Evolutionary conservation across 2,797 vertebrate genomes (phyloP).

Genomic region (Acanthornis magna): DNA sequence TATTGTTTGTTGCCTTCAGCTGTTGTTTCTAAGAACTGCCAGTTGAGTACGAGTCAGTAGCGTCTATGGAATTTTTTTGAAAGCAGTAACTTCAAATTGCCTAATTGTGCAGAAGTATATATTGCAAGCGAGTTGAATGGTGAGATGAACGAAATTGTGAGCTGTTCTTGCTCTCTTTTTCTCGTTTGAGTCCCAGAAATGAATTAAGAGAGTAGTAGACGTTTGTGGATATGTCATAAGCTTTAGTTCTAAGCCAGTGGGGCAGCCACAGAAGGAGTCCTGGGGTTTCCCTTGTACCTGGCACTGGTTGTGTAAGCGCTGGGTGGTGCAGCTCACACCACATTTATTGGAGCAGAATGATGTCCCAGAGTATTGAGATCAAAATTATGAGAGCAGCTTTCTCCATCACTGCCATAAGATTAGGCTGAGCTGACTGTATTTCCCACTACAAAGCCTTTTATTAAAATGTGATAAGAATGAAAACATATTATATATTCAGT

Average conservation of each 20-base stretch:
- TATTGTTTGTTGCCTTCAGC: not conserved
- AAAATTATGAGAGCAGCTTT: not conserved
- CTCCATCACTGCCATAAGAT: not conserved
- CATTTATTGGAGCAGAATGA: not conserved
- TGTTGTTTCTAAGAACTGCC: not conserved
- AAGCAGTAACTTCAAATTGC: not conserved
- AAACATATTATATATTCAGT: not conserved
- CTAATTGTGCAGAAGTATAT: not conserved
- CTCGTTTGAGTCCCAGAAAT: not conserved
- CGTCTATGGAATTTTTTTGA: not conserved
- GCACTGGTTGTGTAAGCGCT: not conserved
- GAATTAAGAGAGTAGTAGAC: not conserved
- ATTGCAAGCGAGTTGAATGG: not conserved
- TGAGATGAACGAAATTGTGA: not conserved
- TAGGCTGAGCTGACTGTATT: not conserved
- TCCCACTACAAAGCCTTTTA: not conserved
- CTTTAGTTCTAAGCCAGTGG: not conserved
- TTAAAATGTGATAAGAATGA: not conserved
- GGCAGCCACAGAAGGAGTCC: not conserved
- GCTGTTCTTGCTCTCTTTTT: not conserved
- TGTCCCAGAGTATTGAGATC: not conserved
- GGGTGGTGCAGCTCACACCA: not conserved
- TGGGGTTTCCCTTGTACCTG: not conserved
- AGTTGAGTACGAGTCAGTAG: accelerated
- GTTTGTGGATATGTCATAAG: not conserved